Evolutionary conservation across 2,888 invertebrate species (phyloP).

Genomic region (Chaitophorus viminalis): DNA sequence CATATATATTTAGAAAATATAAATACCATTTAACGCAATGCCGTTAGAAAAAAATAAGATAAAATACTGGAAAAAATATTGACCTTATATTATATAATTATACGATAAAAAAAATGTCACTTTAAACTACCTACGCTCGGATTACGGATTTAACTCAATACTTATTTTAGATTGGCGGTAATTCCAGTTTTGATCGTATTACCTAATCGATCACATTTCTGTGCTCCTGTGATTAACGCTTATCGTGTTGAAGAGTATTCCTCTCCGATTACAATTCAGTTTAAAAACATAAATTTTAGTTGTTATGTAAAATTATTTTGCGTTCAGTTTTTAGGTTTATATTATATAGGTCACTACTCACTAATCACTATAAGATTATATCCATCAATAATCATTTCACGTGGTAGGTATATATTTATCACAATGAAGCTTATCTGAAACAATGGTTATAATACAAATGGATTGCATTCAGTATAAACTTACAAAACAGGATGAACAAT

Average conservation of each 20-base stretch:
- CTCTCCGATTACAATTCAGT: background rate
- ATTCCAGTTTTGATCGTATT: slow-evolving; percentile 43
- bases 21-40: slow-evolving; percentile 34
- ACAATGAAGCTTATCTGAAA: no score
- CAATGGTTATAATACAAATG: no score
- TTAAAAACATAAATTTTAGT: background rate
- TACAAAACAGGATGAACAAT: no score
- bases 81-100: slow-evolving; percentile 33
- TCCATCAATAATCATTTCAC: no score
- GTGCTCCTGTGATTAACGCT: background rate
- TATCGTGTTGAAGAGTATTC: background rate
- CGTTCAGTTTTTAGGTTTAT: no score
- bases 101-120: slow-evolving; percentile 39
- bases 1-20: slow-evolving; percentile 9
- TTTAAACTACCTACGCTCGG: slow-evolving; percentile 29
- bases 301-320: no score
- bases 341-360: no score
- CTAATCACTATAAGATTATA: no score
- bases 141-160: slow-evolving; percentile 22
- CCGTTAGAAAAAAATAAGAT: slow-evolving; percentile 8
- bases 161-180: slow-evolving; percentile 15
- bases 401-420: no score
- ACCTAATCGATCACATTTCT: slow-evolving; percentile 20
- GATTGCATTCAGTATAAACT: no score
- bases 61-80: slow-evolving; percentile 9